Evolutionary conservation across 2,113 vertebrate genomes (phyloP), one percentile per base, ranked within the genome.

Genomic region (Prunella himalayana): DNA sequence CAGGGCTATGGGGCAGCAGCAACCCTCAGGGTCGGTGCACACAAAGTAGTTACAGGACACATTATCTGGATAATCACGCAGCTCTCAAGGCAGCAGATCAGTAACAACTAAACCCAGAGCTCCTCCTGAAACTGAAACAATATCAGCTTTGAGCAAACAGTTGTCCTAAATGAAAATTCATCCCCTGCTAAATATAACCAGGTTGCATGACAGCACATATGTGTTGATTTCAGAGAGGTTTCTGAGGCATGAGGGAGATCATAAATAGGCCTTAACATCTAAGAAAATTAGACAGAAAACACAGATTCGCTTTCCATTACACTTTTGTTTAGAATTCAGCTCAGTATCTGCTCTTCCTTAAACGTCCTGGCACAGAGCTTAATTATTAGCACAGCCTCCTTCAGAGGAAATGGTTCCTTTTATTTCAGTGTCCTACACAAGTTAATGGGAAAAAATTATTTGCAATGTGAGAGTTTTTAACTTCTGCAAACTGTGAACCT

Each of bases 141-240:
- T 88, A 95, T 88, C 93, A 68, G 57, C 82, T 94, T 90, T 56
- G 79, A 96, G 93, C 79, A 94, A 93, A 95, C 76, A 92, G 90
- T 94, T 95, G 90, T 96, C 96, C 96, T 90, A 94, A 94, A 94
- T 93, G 93, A 95, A 97, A 97, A 96, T 95, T 92, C 93, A 95
- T 95, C 95, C 95, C 76, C 64, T 86, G 90, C 95, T 97, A 97
- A 92, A 97, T 95, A 92, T 97, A 95, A 95, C 72, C 92, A 94
- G 95, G 94, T 95, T 97, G 91, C 93, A 97, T 97, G 96, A 96
- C 95, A 95, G 95, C 96, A 95, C 95, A 95, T 96, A 95, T 95
- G 95, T 95, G 95, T 96, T 96, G 96, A 95, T 95, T 96, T 96
- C 93, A 93, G 82, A 94, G 92, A 95, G 96, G 96, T 92, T 94